A percentile compares a stretch with the other conserved stretches of the same genome.
These are phyloP conservation scores for Himalopsyche kuldschensis DNA, from an alignment of 2,888 invertebrate genomes.

Conservation along the genomic window DNA sequence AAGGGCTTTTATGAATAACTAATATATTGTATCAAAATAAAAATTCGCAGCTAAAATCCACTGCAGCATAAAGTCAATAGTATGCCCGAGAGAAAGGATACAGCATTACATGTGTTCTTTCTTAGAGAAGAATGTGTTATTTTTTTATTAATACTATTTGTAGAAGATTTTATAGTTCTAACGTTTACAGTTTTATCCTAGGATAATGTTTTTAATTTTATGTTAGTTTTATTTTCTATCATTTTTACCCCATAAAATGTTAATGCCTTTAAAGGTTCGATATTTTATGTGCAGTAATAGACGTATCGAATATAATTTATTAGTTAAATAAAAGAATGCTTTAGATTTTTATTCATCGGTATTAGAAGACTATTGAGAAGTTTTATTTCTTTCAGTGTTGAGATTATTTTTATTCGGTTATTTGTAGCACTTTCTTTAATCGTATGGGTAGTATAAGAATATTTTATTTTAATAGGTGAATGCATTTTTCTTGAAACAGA, in stretches of 20 bases:
- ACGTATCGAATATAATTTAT: background rate
- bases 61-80: background rate
- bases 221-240: background rate
- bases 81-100: background rate
- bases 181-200: background rate
- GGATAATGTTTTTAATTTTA: background rate
- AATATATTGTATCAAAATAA: background rate
- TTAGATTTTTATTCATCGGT: background rate
- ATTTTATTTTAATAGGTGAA: background rate
- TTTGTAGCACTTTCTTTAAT: background rate
- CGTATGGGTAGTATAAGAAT: background rate
- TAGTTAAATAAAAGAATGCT: background rate
- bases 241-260: background rate
- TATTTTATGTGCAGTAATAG: background rate
- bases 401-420: background rate
- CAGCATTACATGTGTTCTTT: background rate
- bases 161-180: background rate
- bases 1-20: slow-evolving; percentile 12
- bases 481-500: background rate
- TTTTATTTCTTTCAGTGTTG: background rate
- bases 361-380: background rate
- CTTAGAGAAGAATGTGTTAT: background rate
- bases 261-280: background rate
- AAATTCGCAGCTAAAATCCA: background rate
- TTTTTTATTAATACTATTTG: background rate